phyloP scores from a whole-genome alignment of 2,797 vertebrate species.

The Aphelocoma californica region DNA sequence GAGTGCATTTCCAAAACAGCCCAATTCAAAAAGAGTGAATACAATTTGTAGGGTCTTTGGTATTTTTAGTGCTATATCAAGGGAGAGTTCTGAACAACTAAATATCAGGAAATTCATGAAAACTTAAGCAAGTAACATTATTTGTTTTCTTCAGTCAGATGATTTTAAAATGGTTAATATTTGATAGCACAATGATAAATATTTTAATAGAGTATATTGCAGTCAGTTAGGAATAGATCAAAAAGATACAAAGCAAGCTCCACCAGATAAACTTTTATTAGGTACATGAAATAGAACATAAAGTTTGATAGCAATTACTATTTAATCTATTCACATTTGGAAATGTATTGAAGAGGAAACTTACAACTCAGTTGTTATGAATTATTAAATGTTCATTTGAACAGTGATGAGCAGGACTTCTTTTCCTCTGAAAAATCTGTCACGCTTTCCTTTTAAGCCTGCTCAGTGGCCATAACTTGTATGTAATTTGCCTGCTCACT shows the following conservation, averaged over 20 bases:
- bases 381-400: conserved; percentile 76
- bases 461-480: conserved; percentile 38
- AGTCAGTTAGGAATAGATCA: conserved; percentile 70
- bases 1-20: background rate
- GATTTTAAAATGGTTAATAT: conserved; percentile 76
- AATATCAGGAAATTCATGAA: conserved; percentile 63
- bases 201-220: conserved; percentile 76
- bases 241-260: conserved; percentile 70
- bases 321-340: conserved; percentile 74
- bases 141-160: conserved; percentile 72
- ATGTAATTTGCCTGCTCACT: conserved; percentile 24
- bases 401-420: conserved; percentile 39
- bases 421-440: conserved; percentile 46
- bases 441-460: background rate
- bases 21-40: background rate
- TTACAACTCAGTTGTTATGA: conserved; percentile 72
- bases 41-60: background rate
- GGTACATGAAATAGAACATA: conserved; percentile 75
- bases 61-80: background rate
- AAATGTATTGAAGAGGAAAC: conserved; percentile 70
- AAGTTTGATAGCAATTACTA: conserved; percentile 75
- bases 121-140: conserved; percentile 67
- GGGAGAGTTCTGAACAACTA: conserved; percentile 8
- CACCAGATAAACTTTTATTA: conserved; percentile 76
- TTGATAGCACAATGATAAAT: conserved; percentile 77